phyloP scores from a whole-genome alignment of 2,113 vertebrate species.

The Scomber scombrus region DNA sequence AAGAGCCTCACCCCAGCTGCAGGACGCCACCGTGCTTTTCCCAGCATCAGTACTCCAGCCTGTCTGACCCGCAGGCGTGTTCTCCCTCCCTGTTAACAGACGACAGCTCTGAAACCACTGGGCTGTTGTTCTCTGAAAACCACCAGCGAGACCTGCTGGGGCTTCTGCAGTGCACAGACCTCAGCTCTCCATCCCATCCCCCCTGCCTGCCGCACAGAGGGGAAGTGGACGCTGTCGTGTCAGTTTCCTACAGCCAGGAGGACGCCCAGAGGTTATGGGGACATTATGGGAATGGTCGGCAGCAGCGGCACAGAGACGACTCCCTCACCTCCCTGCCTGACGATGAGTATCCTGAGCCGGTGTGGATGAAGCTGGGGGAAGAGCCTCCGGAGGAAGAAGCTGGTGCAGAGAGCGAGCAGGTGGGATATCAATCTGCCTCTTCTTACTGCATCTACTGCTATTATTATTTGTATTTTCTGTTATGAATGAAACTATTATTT shows the following conservation, averaged over 20 bases:
- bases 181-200: not conserved
- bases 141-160: conserved; percentile 86
- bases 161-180: conserved; percentile 85
- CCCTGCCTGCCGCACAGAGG: conserved; percentile 36
- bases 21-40: not conserved
- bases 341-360: conserved; percentile 74
- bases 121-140: conserved; percentile 88
- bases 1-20: not conserved
- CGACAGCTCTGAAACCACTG: conserved; percentile 72
- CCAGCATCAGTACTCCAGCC: conserved; percentile 47
- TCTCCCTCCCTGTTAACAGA: conserved; percentile 25
- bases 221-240: conserved; percentile 80
- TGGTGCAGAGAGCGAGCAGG: conserved; percentile 67
- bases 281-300: conserved; percentile 40
- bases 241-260: conserved; percentile 73
- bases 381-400: conserved; percentile 65
- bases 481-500: too few species aligned
- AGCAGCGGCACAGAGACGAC: conserved; percentile 29
- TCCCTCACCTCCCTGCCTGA: conserved; percentile 70
- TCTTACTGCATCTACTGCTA: too few species aligned
- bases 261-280: conserved; percentile 76
- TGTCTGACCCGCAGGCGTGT: conserved; percentile 66
- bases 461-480: too few species aligned
- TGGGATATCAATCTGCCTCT: conserved; percentile 29
- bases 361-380: conserved; percentile 74